Base-by-base conservation (phyloP, 2,797 vertebrate species). In the Sus cebifrons region DNA sequence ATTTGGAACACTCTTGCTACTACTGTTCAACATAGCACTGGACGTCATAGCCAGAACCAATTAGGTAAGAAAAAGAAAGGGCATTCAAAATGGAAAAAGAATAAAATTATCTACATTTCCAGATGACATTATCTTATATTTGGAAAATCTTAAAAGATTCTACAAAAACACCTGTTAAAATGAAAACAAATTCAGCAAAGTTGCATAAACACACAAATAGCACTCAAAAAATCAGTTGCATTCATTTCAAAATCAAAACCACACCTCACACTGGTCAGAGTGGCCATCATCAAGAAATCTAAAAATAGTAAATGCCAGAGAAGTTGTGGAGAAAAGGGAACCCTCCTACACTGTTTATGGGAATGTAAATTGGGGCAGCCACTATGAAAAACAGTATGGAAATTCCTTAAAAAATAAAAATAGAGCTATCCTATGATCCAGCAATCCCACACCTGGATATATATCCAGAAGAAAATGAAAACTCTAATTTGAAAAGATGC, bases 51-150 rank as follows among this genome's bases (percentile, higher is more conserved):
- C 20, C 44, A 86, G 60, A 56, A 13, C 17, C 17, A 86, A 75
- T 89, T 64, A 81, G 27, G 62, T 14, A 75, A 52, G 15, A 91
- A 92, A 94, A 73, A 68, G 29, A 74, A 68, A 64, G 36, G 58
- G 12, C 15, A 81, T 73, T 36, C 9, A 40, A 27, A n/a, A n/a
- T 67, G 4, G 44, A 89, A 89, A 89, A 74, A 74, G 16, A 68
- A 65, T 60, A 79, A 52, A 78, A 52, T 23, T 14, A n/a, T 21
- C 27, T 68, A 10, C 1, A 5, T 78, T 85, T 23, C 54, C 20
- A 67, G 49, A 49, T 49, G 44, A 54, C 54, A 29, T 17, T 1
- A n/a, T 64, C 70, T 93, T 86, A 65, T 49, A 40, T 83, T 86
- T 70, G 56, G 36, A 64, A 93, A 91, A 83, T 23, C 40, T 58